phyloP scores from a whole-genome alignment of 2,797 vertebrate genomes.

The Enteromius argenteus region DNA sequence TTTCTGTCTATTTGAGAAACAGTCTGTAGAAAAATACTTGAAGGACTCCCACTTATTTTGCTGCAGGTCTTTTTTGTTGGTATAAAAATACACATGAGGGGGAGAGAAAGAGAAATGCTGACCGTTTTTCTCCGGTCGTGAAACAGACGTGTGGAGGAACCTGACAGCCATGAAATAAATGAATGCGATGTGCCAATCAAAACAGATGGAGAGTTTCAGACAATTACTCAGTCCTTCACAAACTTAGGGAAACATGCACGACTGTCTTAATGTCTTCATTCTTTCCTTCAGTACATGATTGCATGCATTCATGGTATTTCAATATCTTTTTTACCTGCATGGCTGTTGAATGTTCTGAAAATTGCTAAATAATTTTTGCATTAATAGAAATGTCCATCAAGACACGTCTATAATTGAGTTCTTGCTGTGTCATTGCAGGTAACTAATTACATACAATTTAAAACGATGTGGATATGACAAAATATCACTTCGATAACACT shows the following conservation, averaged over 20 bases:
- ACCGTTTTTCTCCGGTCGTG: constrained; percentile 12
- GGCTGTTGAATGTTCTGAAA: neutral
- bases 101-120: constrained; percentile 38
- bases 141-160: neutral
- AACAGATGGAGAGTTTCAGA: constrained; percentile 2
- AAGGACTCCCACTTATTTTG: constrained; percentile 44
- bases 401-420: neutral
- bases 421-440: neutral
- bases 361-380: neutral
- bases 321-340: neutral
- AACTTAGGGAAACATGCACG: neutral
- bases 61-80: constrained; percentile 42
- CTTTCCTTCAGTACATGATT: neutral
- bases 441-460: neutral
- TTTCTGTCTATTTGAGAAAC: constrained; percentile 49
- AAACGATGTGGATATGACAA: neutral
- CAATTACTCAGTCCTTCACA: neutral
- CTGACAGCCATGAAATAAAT: constrained; percentile 27
- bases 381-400: neutral
- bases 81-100: constrained; percentile 15
- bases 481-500: constrained; percentile 2
- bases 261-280: neutral
- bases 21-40: constrained; percentile 45
- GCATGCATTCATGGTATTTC: neutral
- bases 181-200: constrained; percentile 48